Conservation (phyloP, 2,113 vertebrate species). For the Anolis sagrei region DNA sequence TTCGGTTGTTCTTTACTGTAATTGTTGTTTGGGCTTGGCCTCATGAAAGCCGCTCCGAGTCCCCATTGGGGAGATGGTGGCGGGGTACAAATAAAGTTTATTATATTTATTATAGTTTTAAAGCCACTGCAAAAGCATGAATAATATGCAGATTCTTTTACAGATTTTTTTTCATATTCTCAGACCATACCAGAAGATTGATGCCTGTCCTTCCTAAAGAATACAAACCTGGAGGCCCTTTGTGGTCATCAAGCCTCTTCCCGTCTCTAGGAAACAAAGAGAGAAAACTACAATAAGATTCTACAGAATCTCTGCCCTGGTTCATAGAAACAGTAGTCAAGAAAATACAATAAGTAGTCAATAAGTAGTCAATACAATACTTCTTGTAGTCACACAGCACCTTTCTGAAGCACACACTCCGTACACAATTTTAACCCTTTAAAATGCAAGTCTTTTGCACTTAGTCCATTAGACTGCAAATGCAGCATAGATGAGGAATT, state of each 20-base stretch:
- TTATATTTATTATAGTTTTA: too few species aligned
- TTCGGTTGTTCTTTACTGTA: too few species aligned
- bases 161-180: slow-evolving; percentile 21
- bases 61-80: too few species aligned
- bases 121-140: not conserved
- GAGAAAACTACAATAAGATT: not conserved
- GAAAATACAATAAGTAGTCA: slow-evolving; percentile 3
- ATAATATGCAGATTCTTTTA: not conserved
- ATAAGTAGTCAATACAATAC: too few species aligned
- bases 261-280: slow-evolving; percentile 79
- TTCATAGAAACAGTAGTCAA: not conserved
- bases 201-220: not conserved
- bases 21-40: too few species aligned
- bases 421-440: too few species aligned
- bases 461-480: not conserved
- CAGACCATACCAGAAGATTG: not conserved
- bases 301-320: not conserved
- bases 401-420: not conserved
- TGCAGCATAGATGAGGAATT: not conserved
- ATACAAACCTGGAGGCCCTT: slow-evolving; percentile 79
- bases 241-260: slow-evolving; percentile 88
- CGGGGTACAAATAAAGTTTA: too few species aligned
- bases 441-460: not conserved
- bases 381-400: not conserved
- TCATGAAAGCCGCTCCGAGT: too few species aligned